phyloP scores from a whole-genome alignment of 2,113 vertebrate genomes.

The Archilochus colubris region DNA sequence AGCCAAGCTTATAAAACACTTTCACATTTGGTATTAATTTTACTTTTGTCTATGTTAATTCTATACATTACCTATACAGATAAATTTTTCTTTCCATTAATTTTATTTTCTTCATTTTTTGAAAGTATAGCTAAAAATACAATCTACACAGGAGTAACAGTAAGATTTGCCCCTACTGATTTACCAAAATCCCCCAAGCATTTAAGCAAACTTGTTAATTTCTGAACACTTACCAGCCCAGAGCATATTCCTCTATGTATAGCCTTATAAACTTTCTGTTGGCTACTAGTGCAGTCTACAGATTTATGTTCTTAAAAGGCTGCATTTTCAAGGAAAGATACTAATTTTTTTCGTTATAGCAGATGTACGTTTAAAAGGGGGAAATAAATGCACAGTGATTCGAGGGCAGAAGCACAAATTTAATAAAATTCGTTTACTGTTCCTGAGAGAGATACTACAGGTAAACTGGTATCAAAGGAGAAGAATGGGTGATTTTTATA shows the following conservation, averaged over 20 bases:
- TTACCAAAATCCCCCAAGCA: neutral
- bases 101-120: neutral
- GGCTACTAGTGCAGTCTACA: neutral
- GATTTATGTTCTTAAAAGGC: neutral
- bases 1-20: neutral
- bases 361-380: neutral
- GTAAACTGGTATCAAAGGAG: neutral
- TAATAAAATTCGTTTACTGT: neutral
- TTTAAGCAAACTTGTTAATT: neutral
- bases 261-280: neutral
- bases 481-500: accelerated
- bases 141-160: neutral
- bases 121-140: neutral
- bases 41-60: neutral
- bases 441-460: neutral
- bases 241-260: neutral
- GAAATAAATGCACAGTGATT: neutral
- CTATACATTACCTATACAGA: neutral
- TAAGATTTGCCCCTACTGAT: neutral
- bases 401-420: neutral
- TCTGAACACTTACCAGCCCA: neutral
- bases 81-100: neutral
- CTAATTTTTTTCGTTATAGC: neutral
- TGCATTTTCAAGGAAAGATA: neutral
- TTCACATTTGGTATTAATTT: neutral